Evolutionary conservation across 2,888 invertebrate species (phyloP).

Genomic region (Harpalus rufipes): DNA sequence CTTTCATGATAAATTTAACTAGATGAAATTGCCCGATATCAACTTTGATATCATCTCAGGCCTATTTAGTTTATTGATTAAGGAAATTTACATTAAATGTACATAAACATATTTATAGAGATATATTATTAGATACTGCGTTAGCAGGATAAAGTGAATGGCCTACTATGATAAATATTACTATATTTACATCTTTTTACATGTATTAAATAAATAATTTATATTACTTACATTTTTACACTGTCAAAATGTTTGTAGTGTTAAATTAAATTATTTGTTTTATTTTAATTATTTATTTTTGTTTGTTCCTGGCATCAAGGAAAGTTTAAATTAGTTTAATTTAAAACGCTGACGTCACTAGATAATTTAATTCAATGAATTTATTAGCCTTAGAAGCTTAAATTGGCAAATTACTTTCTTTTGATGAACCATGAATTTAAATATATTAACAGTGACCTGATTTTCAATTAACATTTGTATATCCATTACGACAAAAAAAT

Average conservation of each 20-base stretch:
- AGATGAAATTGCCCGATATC: constrained; percentile 6
- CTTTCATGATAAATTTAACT: constrained; percentile 51
- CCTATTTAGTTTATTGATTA: constrained; percentile 6
- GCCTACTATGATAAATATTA: too few species aligned
- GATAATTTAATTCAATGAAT: constrained; percentile 35
- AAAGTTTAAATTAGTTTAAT: constrained; percentile 38
- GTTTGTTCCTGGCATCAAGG: constrained; percentile 19
- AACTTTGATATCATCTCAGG: neutral
- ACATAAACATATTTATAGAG: neutral
- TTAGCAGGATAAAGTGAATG: too few species aligned
- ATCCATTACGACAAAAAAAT: too few species aligned
- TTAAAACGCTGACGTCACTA: constrained; percentile 7
- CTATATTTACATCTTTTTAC: too few species aligned
- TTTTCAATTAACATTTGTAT: neutral
- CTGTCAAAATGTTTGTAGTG: too few species aligned
- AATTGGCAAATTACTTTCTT: constrained; percentile 39
- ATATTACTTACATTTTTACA: too few species aligned
- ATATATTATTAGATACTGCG: neutral
- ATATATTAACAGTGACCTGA: constrained; percentile 11
- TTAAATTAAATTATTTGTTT: too few species aligned
- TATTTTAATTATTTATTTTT: constrained; percentile 32
- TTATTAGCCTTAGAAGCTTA: constrained; percentile 22
- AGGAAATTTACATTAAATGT: neutral
- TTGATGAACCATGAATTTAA: constrained; percentile 7
- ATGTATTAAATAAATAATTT: neutral